phyloP scores from a whole-genome alignment of 1,140 invertebrate genomes.

The Hylyphantes graminicola region DNA sequence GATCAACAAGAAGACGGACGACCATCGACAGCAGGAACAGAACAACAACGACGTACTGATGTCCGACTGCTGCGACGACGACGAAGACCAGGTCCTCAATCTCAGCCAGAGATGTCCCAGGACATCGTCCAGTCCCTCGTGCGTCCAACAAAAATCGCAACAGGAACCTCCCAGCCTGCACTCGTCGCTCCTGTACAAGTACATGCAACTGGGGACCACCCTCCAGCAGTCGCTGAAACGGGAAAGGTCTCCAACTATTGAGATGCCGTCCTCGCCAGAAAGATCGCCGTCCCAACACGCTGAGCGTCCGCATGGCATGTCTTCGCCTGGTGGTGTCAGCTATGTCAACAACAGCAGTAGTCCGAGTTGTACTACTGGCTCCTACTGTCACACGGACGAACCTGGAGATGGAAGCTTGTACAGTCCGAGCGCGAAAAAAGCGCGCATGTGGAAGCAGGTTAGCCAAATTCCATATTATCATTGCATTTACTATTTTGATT shows the following conservation, averaged over 20 bases:
- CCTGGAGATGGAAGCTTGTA: conserved; percentile 16
- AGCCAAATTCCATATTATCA: no score
- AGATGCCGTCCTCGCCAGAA: conserved; percentile 36
- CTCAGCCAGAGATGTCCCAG: conserved; percentile 77
- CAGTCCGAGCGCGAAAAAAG: conserved; percentile 32
- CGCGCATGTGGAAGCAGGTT: conserved; percentile 25
- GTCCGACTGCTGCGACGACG: conserved; percentile 8
- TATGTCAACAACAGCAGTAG: conserved; percentile 53
- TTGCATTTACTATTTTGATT: no score
- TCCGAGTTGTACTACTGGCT: conserved; percentile 48
- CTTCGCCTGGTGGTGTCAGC: conserved; percentile 36
- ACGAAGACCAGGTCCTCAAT: conserved; percentile 72
- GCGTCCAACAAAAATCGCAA: conserved; percentile 8
- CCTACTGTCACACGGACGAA: conserved; percentile 49
- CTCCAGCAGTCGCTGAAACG: not conserved
- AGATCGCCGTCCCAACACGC: conserved; percentile 16
- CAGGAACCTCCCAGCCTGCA: conserved; percentile 13
- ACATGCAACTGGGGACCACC: conserved; percentile 51
- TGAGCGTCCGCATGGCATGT: conserved; percentile 32
- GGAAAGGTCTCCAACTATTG: conserved; percentile 21
- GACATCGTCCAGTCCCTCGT: conserved; percentile 64
- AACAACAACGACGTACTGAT: not conserved
- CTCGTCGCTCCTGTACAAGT: conserved; percentile 56
- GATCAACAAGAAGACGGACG: conserved; percentile 61
- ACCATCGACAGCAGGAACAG: not conserved